A percentile compares a stretch with the other conserved stretches of the same genome.
Conservation (phyloP, 2,797 vertebrate species). For the Alca torda region DNA sequence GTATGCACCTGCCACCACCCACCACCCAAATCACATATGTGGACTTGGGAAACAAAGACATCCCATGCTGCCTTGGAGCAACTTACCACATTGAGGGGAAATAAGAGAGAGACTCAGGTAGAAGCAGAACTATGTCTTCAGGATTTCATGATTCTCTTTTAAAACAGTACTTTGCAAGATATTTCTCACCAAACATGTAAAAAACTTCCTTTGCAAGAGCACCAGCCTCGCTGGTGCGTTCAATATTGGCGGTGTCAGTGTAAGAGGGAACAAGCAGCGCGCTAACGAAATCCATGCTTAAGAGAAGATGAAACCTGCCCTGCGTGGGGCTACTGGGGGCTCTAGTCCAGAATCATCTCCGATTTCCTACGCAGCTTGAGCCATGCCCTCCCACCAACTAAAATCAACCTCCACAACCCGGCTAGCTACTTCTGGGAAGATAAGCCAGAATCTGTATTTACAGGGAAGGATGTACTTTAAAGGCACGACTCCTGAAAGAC, state of each 20-base stretch:
- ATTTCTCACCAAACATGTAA: not conserved
- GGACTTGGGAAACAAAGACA: not conserved
- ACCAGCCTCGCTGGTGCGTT: rapidly evolving
- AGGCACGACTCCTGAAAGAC: not conserved
- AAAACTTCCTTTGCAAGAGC: not conserved
- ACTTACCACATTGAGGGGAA: not conserved
- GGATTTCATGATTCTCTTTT: not conserved
- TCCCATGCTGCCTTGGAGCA: not conserved
- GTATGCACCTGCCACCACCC: too few species aligned
- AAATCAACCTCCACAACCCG: not conserved
- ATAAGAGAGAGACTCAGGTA: not conserved
- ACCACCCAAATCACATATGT: rapidly evolving
- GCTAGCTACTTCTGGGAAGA: not conserved
- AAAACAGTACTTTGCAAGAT: rapidly evolving
- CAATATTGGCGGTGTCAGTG: rapidly evolving
- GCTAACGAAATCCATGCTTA: rapidly evolving
- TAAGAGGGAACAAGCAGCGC: not conserved
- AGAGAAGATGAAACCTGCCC: not conserved
- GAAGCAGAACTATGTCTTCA: rapidly evolving
- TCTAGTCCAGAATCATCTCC: not conserved
- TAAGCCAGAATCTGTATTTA: not conserved
- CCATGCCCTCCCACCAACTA: not conserved
- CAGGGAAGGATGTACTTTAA: not conserved
- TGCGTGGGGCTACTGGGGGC: rapidly evolving
- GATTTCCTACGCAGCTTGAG: rapidly evolving